Evolutionary conservation across 2,113 vertebrate species (phyloP), one percentile per base, ranked within the genome.

Genomic region (Anser cygnoides): DNA sequence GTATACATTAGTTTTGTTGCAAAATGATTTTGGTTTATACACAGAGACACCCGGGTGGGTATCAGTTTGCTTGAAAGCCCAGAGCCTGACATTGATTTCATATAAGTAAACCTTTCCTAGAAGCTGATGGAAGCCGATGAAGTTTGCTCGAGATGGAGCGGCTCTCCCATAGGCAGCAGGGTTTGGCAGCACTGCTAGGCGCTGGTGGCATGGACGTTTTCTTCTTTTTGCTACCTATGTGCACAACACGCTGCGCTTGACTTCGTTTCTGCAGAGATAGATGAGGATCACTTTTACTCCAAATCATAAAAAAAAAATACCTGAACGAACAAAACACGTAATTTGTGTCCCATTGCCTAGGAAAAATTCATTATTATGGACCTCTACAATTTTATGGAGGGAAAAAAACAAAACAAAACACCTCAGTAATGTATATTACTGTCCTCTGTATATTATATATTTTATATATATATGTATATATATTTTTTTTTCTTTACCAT

Each of bases 1-100:
- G 80, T 79, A 68, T 75, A 35, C 12, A 9, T 72, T 84, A 55
- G 62, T 61, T 95, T 82, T 82, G 70, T 89, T 73, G 84, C 74
- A 74, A 76, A 91, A 89, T 84, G 14, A 62, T 82, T 94, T 92
- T 84, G 70, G 50, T 94, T 94, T 96, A 55, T 92, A 94, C 63
- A 92, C 84, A 91, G 84, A 79, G 55, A 82, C 74, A 63, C 93
- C 59, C 80, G 54, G 84, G 92, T 91, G 90, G 44, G 31, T 95
- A 94, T 94, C 90, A 62, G 52, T 87, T 97, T 95, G 29, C 96
- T 82, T 49, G 82, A 87, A 86, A 93, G 88, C 90, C 57, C 4
- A 13, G 84, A 91, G 91, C 80, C 58, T 84, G 46, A 46, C 89
- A 91, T 85, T 92, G 96, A 96, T 95, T 97, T 95, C 62, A 11